Evolutionary conservation across 2,797 vertebrate genomes (phyloP).

Genomic region (Chaunax sp.): DNA sequence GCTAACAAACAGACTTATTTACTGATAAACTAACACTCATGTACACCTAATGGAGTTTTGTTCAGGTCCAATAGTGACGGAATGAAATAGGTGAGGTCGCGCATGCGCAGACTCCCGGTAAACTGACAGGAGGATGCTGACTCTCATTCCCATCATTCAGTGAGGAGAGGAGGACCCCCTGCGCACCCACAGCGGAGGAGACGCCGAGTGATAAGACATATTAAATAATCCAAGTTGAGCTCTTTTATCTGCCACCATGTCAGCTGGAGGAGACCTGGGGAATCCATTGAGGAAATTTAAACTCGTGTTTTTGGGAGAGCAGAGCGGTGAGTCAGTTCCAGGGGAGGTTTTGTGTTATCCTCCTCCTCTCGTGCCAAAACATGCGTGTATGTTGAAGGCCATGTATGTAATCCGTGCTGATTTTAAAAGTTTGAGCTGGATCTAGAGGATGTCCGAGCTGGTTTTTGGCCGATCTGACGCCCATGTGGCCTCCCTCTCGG

Average conservation of each 20-base stretch:
- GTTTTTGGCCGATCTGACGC: conserved; percentile 20
- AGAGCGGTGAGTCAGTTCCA: conserved; percentile 89
- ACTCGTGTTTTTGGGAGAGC: conserved; percentile 93
- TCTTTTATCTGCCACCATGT: conserved; percentile 83
- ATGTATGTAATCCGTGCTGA: conserved; percentile 42
- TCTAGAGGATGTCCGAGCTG: conserved; percentile 17
- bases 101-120: conserved; percentile 76
- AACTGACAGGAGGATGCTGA: conserved; percentile 80
- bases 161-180: conserved; percentile 78
- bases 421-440: conserved; percentile 45
- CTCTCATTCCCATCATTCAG: conserved; percentile 84
- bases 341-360: conserved; percentile 32
- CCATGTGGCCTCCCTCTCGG: conserved; percentile 26
- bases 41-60: too few species aligned
- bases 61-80: conserved; percentile 64
- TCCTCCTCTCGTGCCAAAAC: conserved; percentile 45
- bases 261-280: conserved; percentile 91
- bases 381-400: conserved; percentile 61
- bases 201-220: conserved; percentile 58
- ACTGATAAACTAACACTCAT: too few species aligned
- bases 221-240: conserved; percentile 58
- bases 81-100: conserved; percentile 81
- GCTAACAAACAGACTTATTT: too few species aligned
- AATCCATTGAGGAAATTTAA: conserved; percentile 96
- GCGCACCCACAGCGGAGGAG: conserved; percentile 68